Base-by-base conservation (phyloP, 2,797 vertebrate species). In the Argentina silus region DNA sequence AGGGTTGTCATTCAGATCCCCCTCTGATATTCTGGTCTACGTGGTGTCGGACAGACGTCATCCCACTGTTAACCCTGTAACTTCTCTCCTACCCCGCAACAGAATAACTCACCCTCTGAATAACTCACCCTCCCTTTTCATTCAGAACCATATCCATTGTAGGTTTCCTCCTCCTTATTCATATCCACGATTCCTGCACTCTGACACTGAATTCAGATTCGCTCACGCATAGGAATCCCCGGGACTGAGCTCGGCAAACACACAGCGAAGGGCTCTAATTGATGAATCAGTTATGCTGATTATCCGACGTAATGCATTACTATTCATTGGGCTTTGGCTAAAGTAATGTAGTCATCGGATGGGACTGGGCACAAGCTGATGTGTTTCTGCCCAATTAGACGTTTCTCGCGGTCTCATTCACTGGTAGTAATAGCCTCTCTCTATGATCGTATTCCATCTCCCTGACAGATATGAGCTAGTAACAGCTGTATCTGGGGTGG, bases 331-430 rank as follows among this genome's bases (percentile, higher is more conserved):
- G 44, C 48, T 27, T 51, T 72, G n/a, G 59, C 51, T 11, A 27
- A 6, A 6, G n/a, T 17, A 11, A 70, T 66, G 27, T 19, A 45
- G 68, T 19, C 10, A 59, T 23, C 45, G 67, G 17, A 9, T 45
- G 59, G 27, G 42, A 14, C 42, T 21, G 61, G 47, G 3, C 27
- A 12, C 1, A 9, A 65, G 65, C 75, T 83, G 83, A 88, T 87
- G 83, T 83, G 84, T 89, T 91, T 86, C 81, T 86, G 83, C 80
- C 83, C 88, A 87, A 92, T 90, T 91, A 90, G 79, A 83, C 79
- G 47, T 88, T 90, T 77, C 80, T 89, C 82, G 83, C 69, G 7
- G 70, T 86, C 75, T 83, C 79, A 77, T 81, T 86, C 77, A 76
- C 77, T 66, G 79, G 77, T 77, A 75, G 76, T 89, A 88, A 92